Conservation (phyloP, 2,113 vertebrate genomes). For the Gobius niger region DNA sequence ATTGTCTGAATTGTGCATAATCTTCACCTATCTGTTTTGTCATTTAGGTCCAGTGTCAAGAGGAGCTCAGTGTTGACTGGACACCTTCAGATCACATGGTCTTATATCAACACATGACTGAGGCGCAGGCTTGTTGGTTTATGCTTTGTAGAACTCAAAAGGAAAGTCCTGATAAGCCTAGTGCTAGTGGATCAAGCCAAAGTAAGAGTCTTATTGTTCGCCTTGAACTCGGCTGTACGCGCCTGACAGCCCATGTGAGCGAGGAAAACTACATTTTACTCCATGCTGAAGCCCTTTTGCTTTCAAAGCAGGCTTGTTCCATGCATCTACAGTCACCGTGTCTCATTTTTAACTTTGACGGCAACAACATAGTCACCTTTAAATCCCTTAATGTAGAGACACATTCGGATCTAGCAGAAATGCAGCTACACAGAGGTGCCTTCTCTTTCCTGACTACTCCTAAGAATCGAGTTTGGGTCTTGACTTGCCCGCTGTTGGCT, state of each 20-base stretch:
- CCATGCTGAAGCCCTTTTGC: constrained; percentile 75
- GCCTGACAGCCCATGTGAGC: constrained; percentile 82
- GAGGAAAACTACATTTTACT: constrained; percentile 85
- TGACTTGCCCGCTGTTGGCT: constrained; percentile 80
- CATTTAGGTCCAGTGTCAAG: constrained; percentile 83
- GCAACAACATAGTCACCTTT: constrained; percentile 89
- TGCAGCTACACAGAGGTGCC: constrained; percentile 81
- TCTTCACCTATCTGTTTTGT: background rate
- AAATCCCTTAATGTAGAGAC: constrained; percentile 82
- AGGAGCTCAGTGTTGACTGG: constrained; percentile 85
- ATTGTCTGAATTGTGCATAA: background rate
- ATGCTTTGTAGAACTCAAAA: constrained; percentile 47
- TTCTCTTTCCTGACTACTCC: constrained; percentile 82
- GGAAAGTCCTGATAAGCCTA: constrained; percentile 1
- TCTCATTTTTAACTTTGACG: constrained; percentile 86
- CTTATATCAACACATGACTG: constrained; percentile 87
- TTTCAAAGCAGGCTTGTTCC: constrained; percentile 74
- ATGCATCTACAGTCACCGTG: constrained; percentile 80
- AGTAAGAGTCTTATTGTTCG: constrained; percentile 68
- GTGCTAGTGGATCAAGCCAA: constrained; percentile 7
- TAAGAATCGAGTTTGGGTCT: constrained; percentile 85
- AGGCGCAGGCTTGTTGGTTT: constrained; percentile 78
- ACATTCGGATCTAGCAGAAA: constrained; percentile 81
- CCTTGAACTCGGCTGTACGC: constrained; percentile 81
- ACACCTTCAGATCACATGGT: constrained; percentile 92